A percentile compares a stretch with the other conserved stretches of the same genome.
phyloP scores from a whole-genome alignment of 2,888 invertebrate species.

The Petrolisthes cinctipes region DNA sequence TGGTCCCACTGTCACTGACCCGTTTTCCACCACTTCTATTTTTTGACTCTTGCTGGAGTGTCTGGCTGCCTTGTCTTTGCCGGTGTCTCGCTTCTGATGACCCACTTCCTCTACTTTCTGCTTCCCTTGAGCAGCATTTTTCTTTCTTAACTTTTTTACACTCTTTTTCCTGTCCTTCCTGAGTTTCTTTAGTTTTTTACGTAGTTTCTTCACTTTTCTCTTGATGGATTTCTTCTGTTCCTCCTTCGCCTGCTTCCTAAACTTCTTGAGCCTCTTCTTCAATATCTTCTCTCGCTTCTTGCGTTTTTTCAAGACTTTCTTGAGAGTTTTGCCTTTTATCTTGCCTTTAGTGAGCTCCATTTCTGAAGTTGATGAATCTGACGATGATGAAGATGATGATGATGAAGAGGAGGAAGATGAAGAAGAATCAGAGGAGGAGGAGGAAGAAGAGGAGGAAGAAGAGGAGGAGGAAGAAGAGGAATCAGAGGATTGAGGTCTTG shows the following conservation, averaged over 20 bases:
- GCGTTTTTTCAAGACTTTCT: constrained; percentile 61
- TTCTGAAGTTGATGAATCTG: constrained; percentile 47
- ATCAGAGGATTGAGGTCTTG: constrained; percentile 49
- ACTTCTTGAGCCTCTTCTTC: constrained; percentile 59
- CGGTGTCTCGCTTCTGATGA: constrained; percentile 1
- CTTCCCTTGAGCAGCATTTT: constrained; percentile 15
- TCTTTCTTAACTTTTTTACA: constrained; percentile 47
- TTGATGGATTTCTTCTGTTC: constrained; percentile 79
- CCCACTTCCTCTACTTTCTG: constrained; percentile 13
- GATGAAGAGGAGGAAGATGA: constrained; percentile 60
- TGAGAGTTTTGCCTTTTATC: constrained; percentile 42
- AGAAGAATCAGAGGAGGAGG: constrained; percentile 60
- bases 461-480: constrained; percentile 63
- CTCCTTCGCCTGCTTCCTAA: constrained; percentile 66
- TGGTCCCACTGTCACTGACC: constrained; percentile 73
- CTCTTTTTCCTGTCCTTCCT: constrained; percentile 66
- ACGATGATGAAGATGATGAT: constrained; percentile 54
- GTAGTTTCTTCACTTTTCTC: constrained; percentile 88
- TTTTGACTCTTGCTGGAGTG: constrained; percentile 35
- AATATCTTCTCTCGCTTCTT: constrained; percentile 66
- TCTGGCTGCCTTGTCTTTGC: constrained; percentile 67
- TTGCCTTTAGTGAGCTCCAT: constrained; percentile 32
- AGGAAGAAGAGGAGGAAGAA: constrained; percentile 61
- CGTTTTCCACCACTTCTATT: constrained; percentile 69
- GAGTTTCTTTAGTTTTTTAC: constrained; percentile 52